Base-by-base conservation (phyloP, 2,797 vertebrate species). In the Chelmon rostratus region DNA sequence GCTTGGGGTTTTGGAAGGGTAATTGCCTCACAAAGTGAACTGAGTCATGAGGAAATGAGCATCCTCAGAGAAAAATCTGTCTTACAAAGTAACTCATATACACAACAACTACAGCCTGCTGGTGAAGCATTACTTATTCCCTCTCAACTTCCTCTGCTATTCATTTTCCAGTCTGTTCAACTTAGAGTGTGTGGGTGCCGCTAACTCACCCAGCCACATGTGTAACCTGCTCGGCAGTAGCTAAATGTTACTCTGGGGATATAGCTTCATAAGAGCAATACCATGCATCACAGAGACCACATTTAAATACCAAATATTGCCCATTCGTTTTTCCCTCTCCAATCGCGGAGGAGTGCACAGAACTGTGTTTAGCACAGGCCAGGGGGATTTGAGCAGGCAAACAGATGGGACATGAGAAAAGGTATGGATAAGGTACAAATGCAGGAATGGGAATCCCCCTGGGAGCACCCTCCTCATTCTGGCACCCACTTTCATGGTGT, bases 231-330 rank as follows among this genome's bases (percentile, higher is more conserved):
- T 91, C 90, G 90, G 90, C 91, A 92, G 90, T 91, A 90, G 88
- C 89, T 93, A 92, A 94, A 93, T 94, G 93, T 92, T 92, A 89
- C 94, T 94, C 94, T 92, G 78, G 93, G 94, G 93, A 94, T 86
- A 87, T 79, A 88, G 94, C 93, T 94, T 93, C 88, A 91, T 91
- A 92, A 94, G 90, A 94, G 94, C 91, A 92, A 88, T 76, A 86
- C 91, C 90, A 95, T 95, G 94, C 89, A 96, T 96, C 94, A 95
- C 90, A 94, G 87, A 87, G 83, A 93, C 83, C 86, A 86, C 92
- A 93, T 95, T 95, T 95, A 95, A 95, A 94, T 94, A 91, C 92
- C 90, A 93, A 93, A 94, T 94, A 93, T 94, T 94, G 92, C 89
- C 93, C 93, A 95, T 95, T 94, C 88, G 81, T 95, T 94, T 95